A percentile compares a stretch with the other conserved stretches of the same genome.
Evolutionary conservation across 2,888 invertebrate genomes (phyloP).

Genomic region (Pristionchus japonicus): DNA sequence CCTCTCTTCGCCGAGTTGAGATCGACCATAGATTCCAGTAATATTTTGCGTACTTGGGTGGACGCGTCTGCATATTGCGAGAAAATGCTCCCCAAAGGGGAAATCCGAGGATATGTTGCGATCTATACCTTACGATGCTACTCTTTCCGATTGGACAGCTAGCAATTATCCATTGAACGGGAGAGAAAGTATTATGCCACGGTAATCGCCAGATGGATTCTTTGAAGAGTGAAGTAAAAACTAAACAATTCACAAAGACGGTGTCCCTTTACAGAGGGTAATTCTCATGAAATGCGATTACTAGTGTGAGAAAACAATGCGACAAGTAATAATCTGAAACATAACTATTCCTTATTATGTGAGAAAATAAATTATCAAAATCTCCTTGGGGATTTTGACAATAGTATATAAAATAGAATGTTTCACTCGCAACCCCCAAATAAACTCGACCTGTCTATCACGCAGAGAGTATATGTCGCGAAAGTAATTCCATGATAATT

Average conservation of each 20-base stretch:
- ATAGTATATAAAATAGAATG: too few species aligned
- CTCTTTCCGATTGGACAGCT: neutral
- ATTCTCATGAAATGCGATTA: neutral
- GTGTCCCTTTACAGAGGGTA: too few species aligned
- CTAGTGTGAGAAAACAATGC: neutral
- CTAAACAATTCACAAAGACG: neutral
- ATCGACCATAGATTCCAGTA: neutral
- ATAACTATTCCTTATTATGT: too few species aligned
- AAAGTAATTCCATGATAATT: too few species aligned
- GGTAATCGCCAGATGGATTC: neutral
- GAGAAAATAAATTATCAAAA: too few species aligned
- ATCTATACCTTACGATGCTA: neutral
- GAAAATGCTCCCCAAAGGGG: neutral
- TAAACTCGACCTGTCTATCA: too few species aligned
- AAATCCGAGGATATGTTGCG: neutral
- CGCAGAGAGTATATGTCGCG: too few species aligned
- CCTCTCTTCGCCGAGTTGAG: neutral
- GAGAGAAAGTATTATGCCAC: neutral
- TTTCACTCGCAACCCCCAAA: too few species aligned
- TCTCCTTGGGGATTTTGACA: too few species aligned
- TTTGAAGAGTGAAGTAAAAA: neutral
- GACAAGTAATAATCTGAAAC: too few species aligned
- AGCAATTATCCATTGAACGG: neutral
- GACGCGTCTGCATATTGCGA: neutral
- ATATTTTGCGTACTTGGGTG: too few species aligned